Evolutionary conservation across 2,113 vertebrate genomes (phyloP).

Genomic region (Poeciliopsis retropinna): DNA sequence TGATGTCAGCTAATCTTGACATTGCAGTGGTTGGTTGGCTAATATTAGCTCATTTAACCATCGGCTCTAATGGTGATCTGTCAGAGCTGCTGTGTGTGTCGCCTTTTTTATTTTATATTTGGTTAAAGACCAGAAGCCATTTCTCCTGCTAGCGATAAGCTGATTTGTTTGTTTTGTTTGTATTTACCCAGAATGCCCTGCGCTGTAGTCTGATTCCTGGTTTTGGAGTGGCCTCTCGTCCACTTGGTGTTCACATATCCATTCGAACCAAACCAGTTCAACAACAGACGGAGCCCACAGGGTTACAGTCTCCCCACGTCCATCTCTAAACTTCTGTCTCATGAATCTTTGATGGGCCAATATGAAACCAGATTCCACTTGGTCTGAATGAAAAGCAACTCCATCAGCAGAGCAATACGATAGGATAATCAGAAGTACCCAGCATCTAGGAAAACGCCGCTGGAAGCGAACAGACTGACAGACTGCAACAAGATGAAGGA

Average conservation of each 20-base stretch:
- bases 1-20: too few relatives aligned
- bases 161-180: too few relatives aligned
- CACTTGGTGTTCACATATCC: too few relatives aligned
- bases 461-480: slow-evolving; percentile 47
- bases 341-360: slow-evolving; percentile 76
- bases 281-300: slow-evolving; percentile 30
- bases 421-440: slow-evolving; percentile 71
- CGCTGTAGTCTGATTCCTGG: too few relatives aligned
- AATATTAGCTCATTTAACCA: background rate
- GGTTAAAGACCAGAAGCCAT: too few relatives aligned
- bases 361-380: slow-evolving; percentile 75
- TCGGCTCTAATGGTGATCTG: too few relatives aligned
- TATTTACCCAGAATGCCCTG: too few relatives aligned
- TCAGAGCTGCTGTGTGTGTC: too few relatives aligned
- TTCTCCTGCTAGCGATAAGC: too few relatives aligned
- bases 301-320: slow-evolving; percentile 41
- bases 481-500: slow-evolving; percentile 52
- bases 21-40: background rate
- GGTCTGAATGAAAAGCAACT: slow-evolving; percentile 65
- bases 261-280: too few relatives aligned
- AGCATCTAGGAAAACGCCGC: slow-evolving; percentile 42
- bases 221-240: too few relatives aligned
- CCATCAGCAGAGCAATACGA: slow-evolving; percentile 71
- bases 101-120: too few relatives aligned
- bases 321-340: slow-evolving; percentile 62